phyloP scores from a whole-genome alignment of 2,797 vertebrate genomes.

The Melanotaenia maccullochi region DNA sequence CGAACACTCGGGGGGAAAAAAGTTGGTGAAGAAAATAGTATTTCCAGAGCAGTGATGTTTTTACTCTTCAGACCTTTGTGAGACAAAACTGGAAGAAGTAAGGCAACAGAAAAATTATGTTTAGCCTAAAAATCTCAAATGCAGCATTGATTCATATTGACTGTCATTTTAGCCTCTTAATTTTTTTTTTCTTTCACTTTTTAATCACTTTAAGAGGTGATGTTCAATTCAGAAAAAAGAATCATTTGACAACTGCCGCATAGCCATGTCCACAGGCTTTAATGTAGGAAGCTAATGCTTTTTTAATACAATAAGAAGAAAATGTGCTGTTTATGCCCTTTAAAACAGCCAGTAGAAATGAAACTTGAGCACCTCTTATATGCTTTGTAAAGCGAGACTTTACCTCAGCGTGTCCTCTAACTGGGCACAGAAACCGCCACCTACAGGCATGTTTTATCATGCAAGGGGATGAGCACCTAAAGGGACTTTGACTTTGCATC shows the following conservation, averaged over 20 bases:
- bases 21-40: too few relatives aligned
- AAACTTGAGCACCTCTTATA: slow-evolving; percentile 29
- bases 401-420: slow-evolving; percentile 47
- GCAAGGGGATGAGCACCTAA: slow-evolving; percentile 47
- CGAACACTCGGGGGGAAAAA: too few relatives aligned
- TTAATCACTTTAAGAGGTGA: background rate
- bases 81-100: background rate
- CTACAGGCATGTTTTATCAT: slow-evolving; percentile 60
- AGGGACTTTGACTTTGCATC: slow-evolving; percentile 50
- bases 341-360: slow-evolving; percentile 23
- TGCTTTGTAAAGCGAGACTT: slow-evolving; percentile 57
- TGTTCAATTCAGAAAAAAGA: background rate
- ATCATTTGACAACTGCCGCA: slow-evolving; percentile 31
- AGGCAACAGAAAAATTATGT: background rate
- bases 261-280: slow-evolving; percentile 14
- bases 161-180: background rate
- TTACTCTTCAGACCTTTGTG: background rate
- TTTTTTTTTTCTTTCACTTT: background rate
- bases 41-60: too few relatives aligned
- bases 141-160: background rate
- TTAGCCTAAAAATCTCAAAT: background rate
- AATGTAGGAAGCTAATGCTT: slow-evolving; percentile 15
- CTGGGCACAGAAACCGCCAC: slow-evolving; percentile 44
- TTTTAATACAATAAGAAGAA: slow-evolving; percentile 15
- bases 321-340: slow-evolving; percentile 9